Evolutionary conservation across 2,888 invertebrate species (phyloP).

Genomic region (Metallyticus violacea): DNA sequence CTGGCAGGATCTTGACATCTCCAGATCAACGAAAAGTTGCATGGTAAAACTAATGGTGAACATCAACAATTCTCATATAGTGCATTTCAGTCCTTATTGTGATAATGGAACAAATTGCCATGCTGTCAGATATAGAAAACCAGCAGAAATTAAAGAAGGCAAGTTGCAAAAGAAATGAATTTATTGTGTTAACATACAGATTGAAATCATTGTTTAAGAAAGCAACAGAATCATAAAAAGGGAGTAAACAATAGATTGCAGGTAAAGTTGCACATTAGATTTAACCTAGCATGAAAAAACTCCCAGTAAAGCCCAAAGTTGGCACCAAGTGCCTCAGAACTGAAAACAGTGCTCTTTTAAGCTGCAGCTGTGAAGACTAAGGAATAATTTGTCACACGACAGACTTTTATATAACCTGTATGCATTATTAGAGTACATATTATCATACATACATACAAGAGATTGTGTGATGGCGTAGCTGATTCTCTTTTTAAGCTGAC

Average conservation of each 20-base stretch:
- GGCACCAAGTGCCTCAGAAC: constrained; percentile 34
- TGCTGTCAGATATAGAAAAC: not conserved
- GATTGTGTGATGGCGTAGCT: constrained; percentile 12
- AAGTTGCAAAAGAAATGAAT: not conserved
- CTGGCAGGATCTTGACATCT: constrained; percentile 13
- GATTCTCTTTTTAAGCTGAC: constrained; percentile 12
- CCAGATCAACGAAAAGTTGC: constrained; percentile 3
- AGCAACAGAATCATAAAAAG: not conserved
- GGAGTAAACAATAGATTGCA: not conserved
- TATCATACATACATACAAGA: constrained; percentile 18
- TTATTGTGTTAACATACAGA: not conserved
- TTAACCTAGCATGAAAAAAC: constrained; percentile 18
- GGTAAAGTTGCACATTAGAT: constrained; percentile 20
- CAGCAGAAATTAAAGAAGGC: not conserved
- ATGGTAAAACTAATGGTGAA: not conserved
- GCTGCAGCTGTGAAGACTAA: constrained; percentile 27
- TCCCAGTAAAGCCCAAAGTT: constrained; percentile 26
- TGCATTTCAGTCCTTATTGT: not conserved
- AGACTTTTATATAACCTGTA: constrained; percentile 30
- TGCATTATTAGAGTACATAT: constrained; percentile 23
- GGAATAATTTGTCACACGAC: constrained; percentile 16
- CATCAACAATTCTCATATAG: not conserved
- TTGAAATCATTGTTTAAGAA: not conserved
- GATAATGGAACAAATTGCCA: not conserved
- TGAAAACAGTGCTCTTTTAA: constrained; percentile 31